These are phyloP conservation scores for Hyphantria cunea DNA, from an alignment of 1,140 invertebrate species.

Conservation along the genomic window DNA sequence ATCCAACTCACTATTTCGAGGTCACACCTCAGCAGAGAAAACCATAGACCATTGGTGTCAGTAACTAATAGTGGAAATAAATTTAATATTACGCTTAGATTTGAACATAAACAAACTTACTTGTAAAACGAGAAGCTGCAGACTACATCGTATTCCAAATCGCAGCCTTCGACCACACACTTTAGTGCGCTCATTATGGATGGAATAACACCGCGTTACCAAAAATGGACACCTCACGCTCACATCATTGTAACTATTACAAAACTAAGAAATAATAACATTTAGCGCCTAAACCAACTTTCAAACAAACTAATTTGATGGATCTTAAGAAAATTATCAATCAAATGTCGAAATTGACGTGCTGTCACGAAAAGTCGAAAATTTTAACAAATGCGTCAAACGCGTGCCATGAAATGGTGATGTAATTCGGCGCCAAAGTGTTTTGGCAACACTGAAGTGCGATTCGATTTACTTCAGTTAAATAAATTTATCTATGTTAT, in stretches of 20 bases:
- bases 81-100: background rate
- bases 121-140: slow-evolving; percentile 80
- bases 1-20: slow-evolving; percentile 15
- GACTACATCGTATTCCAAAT: slow-evolving; percentile 76
- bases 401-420: slow-evolving; percentile 78
- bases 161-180: slow-evolving; percentile 76
- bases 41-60: slow-evolving; percentile 21
- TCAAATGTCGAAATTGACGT: slow-evolving; percentile 81
- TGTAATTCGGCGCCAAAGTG: slow-evolving; percentile 61
- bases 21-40: background rate
- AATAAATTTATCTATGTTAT: too few relatives aligned
- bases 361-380: slow-evolving; percentile 80
- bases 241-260: slow-evolving; percentile 63
- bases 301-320: slow-evolving; percentile 81
- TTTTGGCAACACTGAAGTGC: slow-evolving; percentile 54
- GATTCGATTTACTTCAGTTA: background rate
- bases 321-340: slow-evolving; percentile 80
- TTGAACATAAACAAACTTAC: slow-evolving; percentile 59
- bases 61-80: background rate
- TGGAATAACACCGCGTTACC: slow-evolving; percentile 47
- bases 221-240: slow-evolving; percentile 58
- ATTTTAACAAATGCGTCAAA: slow-evolving; percentile 64
- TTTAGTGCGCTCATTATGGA: slow-evolving; percentile 69
- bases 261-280: slow-evolving; percentile 65
- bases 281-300: slow-evolving; percentile 79